phyloP scores from a whole-genome alignment of 2,888 invertebrate species.

The Chironomus tentans region DNA sequence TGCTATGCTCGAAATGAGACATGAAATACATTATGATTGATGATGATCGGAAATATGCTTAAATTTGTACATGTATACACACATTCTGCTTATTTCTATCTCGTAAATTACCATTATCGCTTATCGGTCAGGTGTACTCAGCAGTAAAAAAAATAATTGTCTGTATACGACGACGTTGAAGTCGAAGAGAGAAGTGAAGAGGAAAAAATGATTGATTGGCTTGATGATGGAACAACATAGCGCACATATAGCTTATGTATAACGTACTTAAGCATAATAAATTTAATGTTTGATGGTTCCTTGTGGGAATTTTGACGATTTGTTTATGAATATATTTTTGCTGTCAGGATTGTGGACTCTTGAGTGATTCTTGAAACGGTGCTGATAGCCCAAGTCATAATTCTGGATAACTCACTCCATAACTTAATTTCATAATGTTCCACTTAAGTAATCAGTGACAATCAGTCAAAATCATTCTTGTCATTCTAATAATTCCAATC shows the following conservation, averaged over 20 bases:
- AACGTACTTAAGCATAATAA: neutral
- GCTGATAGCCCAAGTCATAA: too few species aligned
- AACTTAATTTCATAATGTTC: too few species aligned
- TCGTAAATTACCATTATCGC: slow-evolving; percentile 18
- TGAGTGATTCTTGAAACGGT: too few species aligned
- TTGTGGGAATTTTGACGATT: neutral
- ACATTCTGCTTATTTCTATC: neutral
- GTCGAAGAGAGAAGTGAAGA: neutral
- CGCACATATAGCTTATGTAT: neutral
- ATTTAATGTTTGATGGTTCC: neutral
- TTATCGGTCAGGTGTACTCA: slow-evolving; percentile 27
- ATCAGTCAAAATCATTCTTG: neutral
- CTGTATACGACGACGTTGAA: neutral
- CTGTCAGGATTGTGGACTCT: too few species aligned
- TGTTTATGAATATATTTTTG: too few species aligned
- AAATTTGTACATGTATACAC: neutral
- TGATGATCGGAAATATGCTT: slow-evolving; percentile 10
- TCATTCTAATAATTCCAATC: neutral
- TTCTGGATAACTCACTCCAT: too few species aligned
- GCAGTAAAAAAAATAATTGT: slow-evolving; percentile 15
- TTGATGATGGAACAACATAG: slow-evolving; percentile 7
- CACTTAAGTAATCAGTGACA: neutral
- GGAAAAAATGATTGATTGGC: slow-evolving; percentile 21
- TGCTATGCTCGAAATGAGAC: neutral
- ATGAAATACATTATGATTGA: slow-evolving; percentile 15